Evolutionary conservation across 2,888 invertebrate species (phyloP), one percentile per base, ranked within the genome.

Genomic region (Noctua comes): DNA sequence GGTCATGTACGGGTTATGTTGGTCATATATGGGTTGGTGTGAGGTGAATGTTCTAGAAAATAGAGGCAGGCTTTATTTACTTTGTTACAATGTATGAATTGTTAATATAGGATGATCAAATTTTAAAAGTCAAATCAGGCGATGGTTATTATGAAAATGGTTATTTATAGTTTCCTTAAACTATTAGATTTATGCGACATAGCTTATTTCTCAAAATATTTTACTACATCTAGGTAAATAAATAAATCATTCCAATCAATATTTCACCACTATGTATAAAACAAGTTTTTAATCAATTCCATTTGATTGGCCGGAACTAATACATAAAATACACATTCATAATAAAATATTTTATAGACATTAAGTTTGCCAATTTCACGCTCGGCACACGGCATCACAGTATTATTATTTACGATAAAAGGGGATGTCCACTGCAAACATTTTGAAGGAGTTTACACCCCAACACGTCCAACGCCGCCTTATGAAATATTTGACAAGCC

Each of bases 281-380:
- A 86, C 88, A 13, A 43, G 88, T 80, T 86, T 85, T 68, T 73
- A 86, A 86, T 88, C 83, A 88, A 86, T 75, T 40, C 59, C 43
- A 68, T 73, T 76, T 76, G 75, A 76, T 86, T 78, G 73, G 36
- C 88, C 86, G 80, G 46, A 83, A 83, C 86, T 77, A 86, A 86
- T 66, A 75, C 16, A 77, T 24, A 88, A 88, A 86, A 88, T 79
- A 86, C 75, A 86, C 80, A 86, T 65, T 69, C 40, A 48, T 74
- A 16, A 36, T 36, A 73, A 36, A 36, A 68, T 40, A 40, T 76
- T 82, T 79, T 43, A 71, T 73, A 68, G 31, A 31, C 59, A 70
- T 71, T 54, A 64, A 72, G 36, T 75, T 64, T 76, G 68, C 43
- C 68, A 86, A 80, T 83, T 80, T 86, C 24, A 70, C 57, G 84